Conservation (phyloP, 2,113 vertebrate genomes). For the Gnathonemus echidnorhynchus region DNA sequence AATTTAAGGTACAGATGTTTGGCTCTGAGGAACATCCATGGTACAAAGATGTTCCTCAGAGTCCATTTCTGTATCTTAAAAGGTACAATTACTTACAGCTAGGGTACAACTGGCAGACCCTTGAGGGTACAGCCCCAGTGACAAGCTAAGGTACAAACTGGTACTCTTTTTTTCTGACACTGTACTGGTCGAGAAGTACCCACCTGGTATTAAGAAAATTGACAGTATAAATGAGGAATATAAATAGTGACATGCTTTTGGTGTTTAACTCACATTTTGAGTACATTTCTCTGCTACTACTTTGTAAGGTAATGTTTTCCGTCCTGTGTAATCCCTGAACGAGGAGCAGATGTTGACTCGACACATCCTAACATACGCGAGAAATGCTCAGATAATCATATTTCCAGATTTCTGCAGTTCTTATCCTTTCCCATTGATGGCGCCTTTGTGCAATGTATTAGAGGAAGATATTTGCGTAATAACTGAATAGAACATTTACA, state of each 20-base stretch:
- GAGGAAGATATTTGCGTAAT: background rate
- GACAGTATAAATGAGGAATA: background rate
- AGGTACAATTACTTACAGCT: background rate
- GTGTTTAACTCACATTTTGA: background rate
- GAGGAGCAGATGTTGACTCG: background rate
- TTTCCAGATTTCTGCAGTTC: background rate
- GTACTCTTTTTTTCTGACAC: background rate
- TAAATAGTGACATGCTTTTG: background rate
- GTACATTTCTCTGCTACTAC: background rate
- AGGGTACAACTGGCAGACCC: background rate
- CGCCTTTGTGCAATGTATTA: background rate
- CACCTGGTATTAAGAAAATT: background rate
- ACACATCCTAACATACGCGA: background rate
- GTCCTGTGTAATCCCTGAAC: background rate
- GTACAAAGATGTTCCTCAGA: background rate
- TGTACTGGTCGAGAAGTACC: background rate
- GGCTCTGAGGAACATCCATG: background rate
- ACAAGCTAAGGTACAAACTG: too few relatives aligned
- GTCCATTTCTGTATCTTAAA: background rate
- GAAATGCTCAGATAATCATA: background rate
- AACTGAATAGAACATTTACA: background rate
- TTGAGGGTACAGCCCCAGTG: background rate
- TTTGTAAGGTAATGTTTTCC: background rate
- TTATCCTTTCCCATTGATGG: background rate
- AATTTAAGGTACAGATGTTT: background rate